phyloP scores from a whole-genome alignment of 2,888 invertebrate genomes.

The Matsumyia berberina region DNA sequence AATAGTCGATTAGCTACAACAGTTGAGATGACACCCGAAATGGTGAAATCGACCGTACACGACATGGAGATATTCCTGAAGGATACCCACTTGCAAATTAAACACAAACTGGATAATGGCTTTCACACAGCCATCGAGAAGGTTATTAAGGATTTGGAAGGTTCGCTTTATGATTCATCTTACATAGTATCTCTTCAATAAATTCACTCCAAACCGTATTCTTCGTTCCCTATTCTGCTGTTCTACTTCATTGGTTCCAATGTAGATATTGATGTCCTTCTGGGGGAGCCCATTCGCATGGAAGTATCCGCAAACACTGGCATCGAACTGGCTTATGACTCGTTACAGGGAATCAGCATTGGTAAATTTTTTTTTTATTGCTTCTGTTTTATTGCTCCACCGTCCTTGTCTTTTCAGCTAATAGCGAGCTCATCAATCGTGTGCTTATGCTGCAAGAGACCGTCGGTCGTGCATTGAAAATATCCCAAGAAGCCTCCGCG shows the following conservation, averaged over 20 bases:
- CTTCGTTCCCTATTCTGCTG: slow-evolving; percentile 45
- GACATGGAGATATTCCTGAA: slow-evolving; percentile 87
- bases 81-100: slow-evolving; percentile 88
- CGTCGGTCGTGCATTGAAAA: slow-evolving; percentile 83
- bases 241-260: slow-evolving; percentile 13
- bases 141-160: slow-evolving; percentile 87
- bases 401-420: slow-evolving; percentile 78
- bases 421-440: slow-evolving; percentile 84
- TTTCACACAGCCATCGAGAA: slow-evolving; percentile 87
- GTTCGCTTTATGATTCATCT: slow-evolving; percentile 83
- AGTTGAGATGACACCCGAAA: slow-evolving; percentile 85
- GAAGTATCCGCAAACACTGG: slow-evolving; percentile 90
- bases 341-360: slow-evolving; percentile 88
- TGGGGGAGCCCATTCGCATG: slow-evolving; percentile 91
- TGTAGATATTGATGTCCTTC: slow-evolving; percentile 88
- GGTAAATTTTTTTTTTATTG: slow-evolving; percentile 85
- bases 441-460: slow-evolving; percentile 84
- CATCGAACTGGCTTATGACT: slow-evolving; percentile 90
- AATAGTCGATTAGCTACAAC: slow-evolving; percentile 87
- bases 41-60: slow-evolving; percentile 86
- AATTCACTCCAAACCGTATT: slow-evolving; percentile 10
- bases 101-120: slow-evolving; percentile 85
- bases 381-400: slow-evolving; percentile 17
- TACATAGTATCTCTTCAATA: slow-evolving; percentile 55
- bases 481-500: slow-evolving; percentile 84